Evolutionary conservation across 2,888 invertebrate species (phyloP), one percentile per base, ranked within the genome.

Genomic region (Drosophila aldrichi): DNA sequence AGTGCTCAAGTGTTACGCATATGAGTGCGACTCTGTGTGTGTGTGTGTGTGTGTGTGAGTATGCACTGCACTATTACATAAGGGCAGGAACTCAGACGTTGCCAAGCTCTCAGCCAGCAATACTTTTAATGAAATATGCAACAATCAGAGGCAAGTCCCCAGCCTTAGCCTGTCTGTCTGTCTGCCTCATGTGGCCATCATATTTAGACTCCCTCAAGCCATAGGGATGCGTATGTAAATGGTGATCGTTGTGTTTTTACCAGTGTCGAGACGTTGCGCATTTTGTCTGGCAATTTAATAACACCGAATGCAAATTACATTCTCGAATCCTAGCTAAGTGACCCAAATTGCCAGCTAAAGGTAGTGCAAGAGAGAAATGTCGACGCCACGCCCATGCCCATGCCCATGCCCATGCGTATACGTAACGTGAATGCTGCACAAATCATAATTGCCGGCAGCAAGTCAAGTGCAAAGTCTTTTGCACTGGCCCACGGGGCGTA

Each of bases 61-160:
- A 22, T 44, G 67, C 62, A 71, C 48, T 41, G 57, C 38, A 49
- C 52, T 49, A 48, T 48, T 48, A 49, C 34, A 22, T 58, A 62
- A 58, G 44, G 41, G 52, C 59, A 32, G 58, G 62, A 62, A 16
- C 36, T 58, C 25, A 49, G 52, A 54, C 55, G 74, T 66, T 64
- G 52, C 48, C 49, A 46, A 55, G 64, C 51, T 63, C 79, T 74
- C 71, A 55, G 49, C 49, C 44, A 22, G 84, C 81, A 89, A 87
- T 85, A 81, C 74, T 89, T 84, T 84, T 84, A 86, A 84, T 84
- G 89, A 89, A 85, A 85, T 89, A 89, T 75, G 84, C 70, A 85
- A 85, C 77, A 88, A 71, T 81, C 84, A 78, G 73, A 73, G 67
- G 40, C 29, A 43, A 36, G 54, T 22, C 32, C 32, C 43, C 32